Percentiles rank a stretch among this genome's conserved stretches.
phyloP scores from a whole-genome alignment of 2,888 invertebrate genomes.

The Trichogramma dendrolimi region DNA sequence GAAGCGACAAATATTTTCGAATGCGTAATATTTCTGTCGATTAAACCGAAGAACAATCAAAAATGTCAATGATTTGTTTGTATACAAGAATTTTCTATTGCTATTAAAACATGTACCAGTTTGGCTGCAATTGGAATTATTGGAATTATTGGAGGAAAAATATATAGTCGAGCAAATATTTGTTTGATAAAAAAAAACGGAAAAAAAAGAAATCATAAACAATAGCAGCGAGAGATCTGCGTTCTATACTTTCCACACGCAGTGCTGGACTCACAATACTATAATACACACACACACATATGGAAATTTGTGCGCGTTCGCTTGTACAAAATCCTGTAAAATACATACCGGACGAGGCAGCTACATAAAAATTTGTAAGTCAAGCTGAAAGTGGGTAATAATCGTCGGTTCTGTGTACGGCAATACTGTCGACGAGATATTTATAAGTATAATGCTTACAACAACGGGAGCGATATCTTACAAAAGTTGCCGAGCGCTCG shows the following conservation, averaged over 20 bases:
- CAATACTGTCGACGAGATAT: no score
- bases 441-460: neutral
- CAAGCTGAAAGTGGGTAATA: no score
- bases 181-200: neutral
- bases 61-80: neutral
- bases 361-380: no score
- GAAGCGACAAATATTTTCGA: no score
- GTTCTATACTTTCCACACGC: neutral
- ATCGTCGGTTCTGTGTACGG: no score
- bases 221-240: neutral
- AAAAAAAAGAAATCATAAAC: neutral
- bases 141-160: neutral
- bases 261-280: neutral
- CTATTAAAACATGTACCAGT: no score
- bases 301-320: conserved; percentile 11
- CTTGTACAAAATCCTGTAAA: conserved; percentile 19
- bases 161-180: neutral
- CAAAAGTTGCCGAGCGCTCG: no score
- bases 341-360: neutral
- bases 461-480: neutral
- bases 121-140: no score
- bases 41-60: no score
- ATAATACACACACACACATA: conserved; percentile 1
- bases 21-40: no score
- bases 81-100: neutral